These are phyloP conservation scores for Cataglyphis cursor DNA, from an alignment of 2,888 invertebrate species.

Conservation along the genomic window DNA sequence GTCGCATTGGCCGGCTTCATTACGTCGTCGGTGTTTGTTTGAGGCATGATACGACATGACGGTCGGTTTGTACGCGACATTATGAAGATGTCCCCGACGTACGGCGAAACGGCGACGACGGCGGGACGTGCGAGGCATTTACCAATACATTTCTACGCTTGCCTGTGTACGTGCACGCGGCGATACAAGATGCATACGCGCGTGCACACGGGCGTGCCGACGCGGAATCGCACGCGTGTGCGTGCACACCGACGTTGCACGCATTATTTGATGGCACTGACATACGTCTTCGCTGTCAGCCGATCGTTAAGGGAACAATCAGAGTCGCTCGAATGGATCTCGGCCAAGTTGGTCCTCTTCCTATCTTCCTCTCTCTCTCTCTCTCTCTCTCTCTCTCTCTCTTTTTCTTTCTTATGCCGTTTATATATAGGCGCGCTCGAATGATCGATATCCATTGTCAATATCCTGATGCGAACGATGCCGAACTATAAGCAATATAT, in stretches of 20 bases:
- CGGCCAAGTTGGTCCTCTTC: constrained; percentile 51
- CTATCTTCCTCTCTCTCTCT: constrained; percentile 22
- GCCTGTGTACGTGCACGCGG: constrained; percentile 15
- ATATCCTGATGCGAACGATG: neutral
- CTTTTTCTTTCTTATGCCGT: neutral
- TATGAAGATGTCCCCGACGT: constrained; percentile 79
- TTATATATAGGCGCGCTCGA: neutral
- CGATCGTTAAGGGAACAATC: constrained; percentile 77
- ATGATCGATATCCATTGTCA: constrained; percentile 26
- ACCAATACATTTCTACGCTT: constrained; percentile 63
- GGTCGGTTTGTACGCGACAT: constrained; percentile 75
- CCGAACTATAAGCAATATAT: neutral
- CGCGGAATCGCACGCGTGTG: constrained; percentile 23
- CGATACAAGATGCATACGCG: constrained; percentile 3
- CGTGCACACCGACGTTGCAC: constrained; percentile 55
- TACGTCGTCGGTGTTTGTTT: neutral
- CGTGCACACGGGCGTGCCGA: constrained; percentile 56
- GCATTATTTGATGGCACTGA: constrained; percentile 78
- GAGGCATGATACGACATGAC: constrained; percentile 76
- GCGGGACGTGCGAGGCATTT: constrained; percentile 58
- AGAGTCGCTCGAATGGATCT: constrained; percentile 70
- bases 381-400: too few species aligned
- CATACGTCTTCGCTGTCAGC: constrained; percentile 78
- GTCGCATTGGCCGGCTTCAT: neutral
- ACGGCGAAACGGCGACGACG: constrained; percentile 67